Evolutionary conservation across 2,888 invertebrate genomes (phyloP).

Genomic region (Idaea dimidiata): DNA sequence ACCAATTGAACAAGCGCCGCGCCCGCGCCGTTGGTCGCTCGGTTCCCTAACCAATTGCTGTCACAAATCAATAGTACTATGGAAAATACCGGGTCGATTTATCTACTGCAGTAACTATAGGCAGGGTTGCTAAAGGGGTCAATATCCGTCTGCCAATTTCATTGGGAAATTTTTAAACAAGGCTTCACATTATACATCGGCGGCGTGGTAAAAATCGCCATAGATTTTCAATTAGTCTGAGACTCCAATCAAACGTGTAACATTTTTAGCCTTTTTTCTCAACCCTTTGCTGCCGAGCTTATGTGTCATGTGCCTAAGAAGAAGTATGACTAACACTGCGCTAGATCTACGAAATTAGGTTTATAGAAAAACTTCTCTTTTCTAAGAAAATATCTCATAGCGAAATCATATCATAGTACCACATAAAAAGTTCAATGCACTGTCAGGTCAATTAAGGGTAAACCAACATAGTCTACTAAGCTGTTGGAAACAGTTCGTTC

Average conservation of each 20-base stretch:
- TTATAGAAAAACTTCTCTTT: not conserved
- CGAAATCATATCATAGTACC: conserved; percentile 12
- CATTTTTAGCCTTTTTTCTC: too few species aligned
- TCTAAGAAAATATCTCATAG: conserved; percentile 4
- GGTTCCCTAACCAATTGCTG: conserved; percentile 18
- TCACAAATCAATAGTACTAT: conserved; percentile 44
- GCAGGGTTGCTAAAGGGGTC: conserved; percentile 8
- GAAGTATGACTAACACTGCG: too few species aligned
- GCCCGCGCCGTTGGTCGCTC: conserved; percentile 35
- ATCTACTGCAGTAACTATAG: not conserved
- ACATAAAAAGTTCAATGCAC: conserved; percentile 21
- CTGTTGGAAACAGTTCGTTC: not conserved
- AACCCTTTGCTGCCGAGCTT: too few species aligned
- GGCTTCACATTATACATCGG: not conserved
- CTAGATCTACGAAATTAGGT: too few species aligned
- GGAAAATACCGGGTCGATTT: conserved; percentile 46
- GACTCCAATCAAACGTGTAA: too few species aligned
- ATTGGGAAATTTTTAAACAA: not conserved
- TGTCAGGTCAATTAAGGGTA: conserved; percentile 16
- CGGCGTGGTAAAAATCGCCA: not conserved
- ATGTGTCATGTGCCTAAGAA: not conserved
- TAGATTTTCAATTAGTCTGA: not conserved
- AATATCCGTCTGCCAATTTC: conserved; percentile 3
- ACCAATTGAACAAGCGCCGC: conserved; percentile 42
- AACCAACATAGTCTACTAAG: conserved; percentile 12